Conservation (phyloP, 2,888 invertebrate genomes). For the Leucophenga maculata region DNA sequence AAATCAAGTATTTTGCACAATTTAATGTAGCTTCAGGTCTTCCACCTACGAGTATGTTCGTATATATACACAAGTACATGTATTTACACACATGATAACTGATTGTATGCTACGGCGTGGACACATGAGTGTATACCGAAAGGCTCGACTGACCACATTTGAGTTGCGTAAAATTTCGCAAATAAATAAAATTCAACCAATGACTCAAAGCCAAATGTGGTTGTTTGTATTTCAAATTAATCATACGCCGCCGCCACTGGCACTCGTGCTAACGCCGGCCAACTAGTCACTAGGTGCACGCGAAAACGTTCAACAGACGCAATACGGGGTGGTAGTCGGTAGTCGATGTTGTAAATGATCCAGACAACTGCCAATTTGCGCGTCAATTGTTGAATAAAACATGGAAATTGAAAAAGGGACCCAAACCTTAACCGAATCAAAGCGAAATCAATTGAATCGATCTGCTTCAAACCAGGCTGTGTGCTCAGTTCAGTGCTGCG, state of each 20-base stretch:
- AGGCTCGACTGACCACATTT: background rate
- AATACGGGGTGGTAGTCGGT: background rate
- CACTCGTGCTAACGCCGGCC: background rate
- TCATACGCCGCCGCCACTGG: constrained; percentile 49
- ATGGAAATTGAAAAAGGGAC: constrained; percentile 50
- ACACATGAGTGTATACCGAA: background rate
- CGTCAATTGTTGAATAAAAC: constrained; percentile 66
- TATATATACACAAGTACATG: too few relatives aligned
- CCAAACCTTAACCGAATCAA: constrained; percentile 53
- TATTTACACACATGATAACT: too few relatives aligned
- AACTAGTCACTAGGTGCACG: background rate
- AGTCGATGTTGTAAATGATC: constrained; percentile 53
- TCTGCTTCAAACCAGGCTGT: constrained; percentile 42
- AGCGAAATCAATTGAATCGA: constrained; percentile 60
- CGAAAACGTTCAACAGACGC: background rate
- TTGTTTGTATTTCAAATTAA: constrained; percentile 65
- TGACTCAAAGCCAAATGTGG: constrained; percentile 33
- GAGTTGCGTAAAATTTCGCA: constrained; percentile 15
- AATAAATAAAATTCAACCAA: constrained; percentile 17
- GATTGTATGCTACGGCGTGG: background rate
- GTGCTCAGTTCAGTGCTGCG: constrained; percentile 32
- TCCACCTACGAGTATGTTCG: background rate
- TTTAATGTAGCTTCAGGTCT: constrained; percentile 49
- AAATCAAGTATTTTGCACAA: constrained; percentile 64
- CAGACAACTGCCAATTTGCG: constrained; percentile 66